phyloP scores from a whole-genome alignment of 2,888 invertebrate genomes.

The Acronicta psi region DNA sequence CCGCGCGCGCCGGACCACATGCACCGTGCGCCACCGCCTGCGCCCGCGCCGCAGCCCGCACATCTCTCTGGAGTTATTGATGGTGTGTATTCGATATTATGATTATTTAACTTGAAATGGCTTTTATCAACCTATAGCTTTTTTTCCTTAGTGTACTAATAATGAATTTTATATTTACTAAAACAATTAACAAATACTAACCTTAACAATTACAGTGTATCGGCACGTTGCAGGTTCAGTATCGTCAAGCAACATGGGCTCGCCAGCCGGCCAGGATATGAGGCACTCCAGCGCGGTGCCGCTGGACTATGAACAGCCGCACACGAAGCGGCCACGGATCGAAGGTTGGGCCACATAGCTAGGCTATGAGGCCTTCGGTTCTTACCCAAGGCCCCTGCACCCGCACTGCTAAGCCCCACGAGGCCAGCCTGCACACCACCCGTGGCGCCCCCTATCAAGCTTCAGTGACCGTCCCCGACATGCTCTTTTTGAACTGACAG shows the following conservation, averaged over 20 bases:
- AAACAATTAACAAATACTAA: constrained; percentile 45
- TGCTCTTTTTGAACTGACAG: constrained; percentile 60
- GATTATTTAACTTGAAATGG: too few species aligned
- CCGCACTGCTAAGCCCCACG: constrained; percentile 84
- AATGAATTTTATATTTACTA: background rate
- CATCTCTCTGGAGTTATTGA: constrained; percentile 84
- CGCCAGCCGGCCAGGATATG: constrained; percentile 90
- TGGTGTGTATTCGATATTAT: constrained; percentile 66
- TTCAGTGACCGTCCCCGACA: constrained; percentile 63
- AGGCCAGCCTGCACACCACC: constrained; percentile 49
- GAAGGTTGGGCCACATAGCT: constrained; percentile 98
- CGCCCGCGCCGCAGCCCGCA: constrained; percentile 82
- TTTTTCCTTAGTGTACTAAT: background rate
- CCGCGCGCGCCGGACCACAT: constrained; percentile 93
- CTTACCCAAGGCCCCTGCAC: constrained; percentile 85
- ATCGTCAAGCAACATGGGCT: constrained; percentile 95
- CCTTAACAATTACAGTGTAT: constrained; percentile 58
- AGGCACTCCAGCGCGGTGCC: constrained; percentile 79
- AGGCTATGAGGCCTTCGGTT: constrained; percentile 86
- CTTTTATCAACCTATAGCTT: too few species aligned
- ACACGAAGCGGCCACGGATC: constrained; percentile 95
- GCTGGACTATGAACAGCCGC: constrained; percentile 89
- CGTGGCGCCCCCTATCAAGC: constrained; percentile 68
- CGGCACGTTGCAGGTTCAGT: constrained; percentile 91
- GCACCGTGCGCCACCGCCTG: constrained; percentile 85